Evolutionary conservation across 1,140 invertebrate species (phyloP).

Genomic region (Zophobas morio): DNA sequence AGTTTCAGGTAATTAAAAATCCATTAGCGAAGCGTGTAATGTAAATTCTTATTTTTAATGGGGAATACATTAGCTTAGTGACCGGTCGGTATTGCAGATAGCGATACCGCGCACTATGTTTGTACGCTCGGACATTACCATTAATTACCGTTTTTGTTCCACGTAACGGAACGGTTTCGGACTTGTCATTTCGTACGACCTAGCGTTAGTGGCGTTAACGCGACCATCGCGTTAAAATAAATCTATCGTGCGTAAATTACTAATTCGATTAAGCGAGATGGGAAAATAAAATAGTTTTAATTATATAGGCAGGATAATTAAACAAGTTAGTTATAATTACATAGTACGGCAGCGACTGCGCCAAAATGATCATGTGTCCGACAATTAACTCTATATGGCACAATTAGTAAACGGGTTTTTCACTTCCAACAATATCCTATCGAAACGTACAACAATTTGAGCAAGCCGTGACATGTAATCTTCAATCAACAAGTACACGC

Average conservation of each 20-base stretch:
- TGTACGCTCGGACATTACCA: constrained; percentile 34
- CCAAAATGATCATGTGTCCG: constrained; percentile 40
- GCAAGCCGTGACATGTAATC: constrained; percentile 8
- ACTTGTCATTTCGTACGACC: neutral
- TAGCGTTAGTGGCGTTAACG: neutral
- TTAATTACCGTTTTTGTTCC: constrained; percentile 42
- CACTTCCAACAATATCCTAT: too few species aligned
- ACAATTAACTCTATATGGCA: constrained; percentile 39
- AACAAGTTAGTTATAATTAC: constrained; percentile 49
- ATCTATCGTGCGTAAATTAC: constrained; percentile 42
- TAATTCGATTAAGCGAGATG: constrained; percentile 48
- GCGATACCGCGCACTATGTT: constrained; percentile 40
- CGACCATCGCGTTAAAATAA: constrained; percentile 24
- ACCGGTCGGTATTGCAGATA: constrained; percentile 50
- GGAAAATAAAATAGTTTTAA: constrained; percentile 49
- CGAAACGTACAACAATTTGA: neutral
- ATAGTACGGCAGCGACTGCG: constrained; percentile 43
- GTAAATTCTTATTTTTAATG: constrained; percentile 64
- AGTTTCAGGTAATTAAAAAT: constrained; percentile 64
- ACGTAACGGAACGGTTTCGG: neutral
- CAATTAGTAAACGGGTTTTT: constrained; percentile 32
- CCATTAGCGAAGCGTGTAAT: constrained; percentile 64
- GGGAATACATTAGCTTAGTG: constrained; percentile 59
- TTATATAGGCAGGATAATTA: constrained; percentile 47
- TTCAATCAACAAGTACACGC: constrained; percentile 36